Percentiles rank a stretch among this genome's conserved stretches.
phyloP scores from a whole-genome alignment of 1,140 invertebrate genomes.

The Caenorhabditis briggsae region DNA sequence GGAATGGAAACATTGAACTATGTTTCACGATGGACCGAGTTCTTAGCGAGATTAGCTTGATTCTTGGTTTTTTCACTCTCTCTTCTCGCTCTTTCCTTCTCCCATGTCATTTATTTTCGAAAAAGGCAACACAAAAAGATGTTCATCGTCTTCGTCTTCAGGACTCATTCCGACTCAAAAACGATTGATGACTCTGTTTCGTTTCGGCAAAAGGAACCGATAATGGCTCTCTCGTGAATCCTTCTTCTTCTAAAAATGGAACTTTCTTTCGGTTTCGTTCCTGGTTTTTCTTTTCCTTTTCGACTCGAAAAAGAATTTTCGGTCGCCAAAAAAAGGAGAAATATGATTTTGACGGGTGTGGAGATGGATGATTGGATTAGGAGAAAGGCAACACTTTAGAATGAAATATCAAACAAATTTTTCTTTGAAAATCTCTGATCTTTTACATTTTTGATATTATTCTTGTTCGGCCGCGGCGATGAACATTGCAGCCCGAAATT shows the following conservation, averaged over 20 bases:
- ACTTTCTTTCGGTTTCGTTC: background rate
- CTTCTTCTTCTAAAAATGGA: background rate
- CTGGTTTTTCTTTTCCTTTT: too few relatives aligned
- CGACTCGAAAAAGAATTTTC: background rate
- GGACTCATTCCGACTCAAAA: constrained; percentile 13
- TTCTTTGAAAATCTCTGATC: constrained; percentile 2
- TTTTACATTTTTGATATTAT: background rate
- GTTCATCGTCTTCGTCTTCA: background rate
- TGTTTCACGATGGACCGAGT: background rate
- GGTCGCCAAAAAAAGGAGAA: background rate
- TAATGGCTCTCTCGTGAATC: background rate
- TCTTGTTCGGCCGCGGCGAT: too few relatives aligned
- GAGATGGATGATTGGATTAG: constrained; percentile 38
- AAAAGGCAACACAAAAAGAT: background rate
- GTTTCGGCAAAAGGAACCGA: background rate
- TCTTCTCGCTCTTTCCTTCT: background rate
- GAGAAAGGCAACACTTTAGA: background rate
- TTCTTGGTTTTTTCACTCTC: constrained; percentile 10
- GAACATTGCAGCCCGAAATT: too few relatives aligned
- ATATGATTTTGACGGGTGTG: background rate
- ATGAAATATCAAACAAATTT: constrained; percentile 19
- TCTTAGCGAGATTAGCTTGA: constrained; percentile 56
- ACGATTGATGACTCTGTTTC: constrained; percentile 39
- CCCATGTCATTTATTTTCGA: background rate
- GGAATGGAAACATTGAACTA: constrained; percentile 51